A percentile compares a stretch with the other conserved stretches of the same genome.
Evolutionary conservation across 1,140 invertebrate genomes (phyloP).

Genomic region (Temnothorax curvispinosus): DNA sequence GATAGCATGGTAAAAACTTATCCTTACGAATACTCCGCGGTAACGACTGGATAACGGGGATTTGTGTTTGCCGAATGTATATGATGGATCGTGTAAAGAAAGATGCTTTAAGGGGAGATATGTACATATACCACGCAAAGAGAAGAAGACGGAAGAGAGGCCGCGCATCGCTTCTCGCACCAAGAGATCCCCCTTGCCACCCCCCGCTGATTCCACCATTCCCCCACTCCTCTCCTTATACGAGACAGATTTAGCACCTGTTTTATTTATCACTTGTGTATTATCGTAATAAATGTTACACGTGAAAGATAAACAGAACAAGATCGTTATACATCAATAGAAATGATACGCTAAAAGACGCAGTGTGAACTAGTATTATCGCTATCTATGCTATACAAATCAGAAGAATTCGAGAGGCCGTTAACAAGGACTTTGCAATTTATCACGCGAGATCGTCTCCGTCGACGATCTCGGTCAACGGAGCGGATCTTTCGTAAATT

Average conservation of each 20-base stretch:
- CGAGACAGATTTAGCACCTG: slow-evolving; percentile 57
- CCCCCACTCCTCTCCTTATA: neutral
- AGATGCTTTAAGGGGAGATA: neutral
- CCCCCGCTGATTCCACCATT: neutral
- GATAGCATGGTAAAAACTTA: slow-evolving; percentile 44
- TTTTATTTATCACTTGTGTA: slow-evolving; percentile 76
- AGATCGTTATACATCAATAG: slow-evolving; percentile 74
- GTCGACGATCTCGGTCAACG: neutral
- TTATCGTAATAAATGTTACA: slow-evolving; percentile 77
- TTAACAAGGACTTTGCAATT: slow-evolving; percentile 37
- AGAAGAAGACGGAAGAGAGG: slow-evolving; percentile 44
- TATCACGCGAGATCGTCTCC: slow-evolving; percentile 31
- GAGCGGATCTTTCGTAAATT: slow-evolving; percentile 35
- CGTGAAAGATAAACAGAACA: slow-evolving; percentile 71
- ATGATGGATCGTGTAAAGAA: slow-evolving; percentile 6
- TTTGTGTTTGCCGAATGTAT: neutral
- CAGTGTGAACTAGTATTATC: slow-evolving; percentile 66
- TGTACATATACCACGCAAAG: neutral
- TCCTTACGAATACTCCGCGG: neutral
- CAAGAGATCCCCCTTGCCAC: neutral
- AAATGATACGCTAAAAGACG: slow-evolving; percentile 70
- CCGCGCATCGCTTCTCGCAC: neutral
- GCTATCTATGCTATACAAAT: slow-evolving; percentile 54
- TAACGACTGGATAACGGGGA: neutral
- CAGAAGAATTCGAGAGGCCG: slow-evolving; percentile 37